Base-by-base conservation (phyloP, 2,888 invertebrate genomes). In the Pristionchus japonicus region DNA sequence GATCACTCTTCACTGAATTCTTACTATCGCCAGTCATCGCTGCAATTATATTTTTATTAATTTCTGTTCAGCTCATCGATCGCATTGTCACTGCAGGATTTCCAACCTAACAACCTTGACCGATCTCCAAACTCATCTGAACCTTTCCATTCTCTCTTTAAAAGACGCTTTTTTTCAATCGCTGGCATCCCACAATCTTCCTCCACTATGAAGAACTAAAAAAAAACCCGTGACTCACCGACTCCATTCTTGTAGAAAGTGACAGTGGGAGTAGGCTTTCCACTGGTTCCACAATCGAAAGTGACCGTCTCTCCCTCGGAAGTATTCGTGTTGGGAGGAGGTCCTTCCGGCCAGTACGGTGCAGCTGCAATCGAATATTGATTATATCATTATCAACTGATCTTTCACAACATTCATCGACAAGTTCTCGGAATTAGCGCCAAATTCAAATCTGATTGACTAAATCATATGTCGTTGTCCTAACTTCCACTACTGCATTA, bases 301-400 rank as follows among this genome's bases (percentile, higher is more conserved):
- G 96, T 96, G 0, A 97, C 97, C 0, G 96, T 96, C 95, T 98
- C 98, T 89, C 97, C 98, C 95, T 98, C 98, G 40, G 98, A 97
- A 37, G 97, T 97, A 94, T 97, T 97, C 90, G 97, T 96, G 92
- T 97, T 96, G 94, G 97, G 96, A 0, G 99, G 99, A 94, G 98
- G 97, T 34, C 91, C 93, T 57, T 94, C 93, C 84, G 93, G 97
- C 96, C 99, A 99, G 95, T 97, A 98, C 0, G 99, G 99, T 6
- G 94, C 94, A 74, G 96, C 96, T 95, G 90, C 88, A 94, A 93
- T 20, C 2, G n/a, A n/a, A 47, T 3, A n/a, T n/a, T n/a, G n/a
- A n/a, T n/a, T n/a, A n/a, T n/a, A 37, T 13, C n/a, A 64, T 11
- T 57, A 3, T 27, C 23, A 83, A 15, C 27, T 17, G 2, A 31